Evolutionary conservation across 2,888 invertebrate species (phyloP).

Genomic region (Trichogramma evanescens): DNA sequence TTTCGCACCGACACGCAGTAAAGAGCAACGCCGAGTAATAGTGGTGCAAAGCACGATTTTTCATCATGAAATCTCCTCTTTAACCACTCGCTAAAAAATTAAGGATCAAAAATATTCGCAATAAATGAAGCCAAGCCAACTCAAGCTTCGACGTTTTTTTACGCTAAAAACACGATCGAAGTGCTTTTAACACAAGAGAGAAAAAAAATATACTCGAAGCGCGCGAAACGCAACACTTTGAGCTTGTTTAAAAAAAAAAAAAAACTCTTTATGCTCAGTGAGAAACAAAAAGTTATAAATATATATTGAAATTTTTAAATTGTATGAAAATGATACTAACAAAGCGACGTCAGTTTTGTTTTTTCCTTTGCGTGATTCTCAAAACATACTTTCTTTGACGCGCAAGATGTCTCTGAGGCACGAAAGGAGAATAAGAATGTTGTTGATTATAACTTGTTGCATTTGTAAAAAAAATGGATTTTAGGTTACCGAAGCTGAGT

Average conservation of each 20-base stretch:
- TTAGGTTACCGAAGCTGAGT: conserved; percentile 19
- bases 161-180: conserved; percentile 4
- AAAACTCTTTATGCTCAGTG: not conserved
- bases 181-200: conserved; percentile 1
- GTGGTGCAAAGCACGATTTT: conserved; percentile 9
- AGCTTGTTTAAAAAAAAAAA: not conserved
- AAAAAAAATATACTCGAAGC: not conserved
- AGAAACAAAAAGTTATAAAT: not conserved
- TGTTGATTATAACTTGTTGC: conserved; percentile 17
- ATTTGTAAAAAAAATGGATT: conserved; percentile 18
- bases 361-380: conserved; percentile 7
- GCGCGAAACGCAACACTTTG: conserved; percentile 3
- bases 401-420: not conserved
- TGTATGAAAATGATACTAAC: conserved; percentile 16
- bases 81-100: conserved; percentile 9
- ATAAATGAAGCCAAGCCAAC: conserved; percentile 8
- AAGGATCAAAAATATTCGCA: conserved; percentile 2
- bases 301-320: conserved; percentile 18
- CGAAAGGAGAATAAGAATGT: not conserved
- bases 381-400: conserved; percentile 1
- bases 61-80: conserved; percentile 8
- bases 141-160: conserved; percentile 15
- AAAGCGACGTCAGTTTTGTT: conserved; percentile 14
- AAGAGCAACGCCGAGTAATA: conserved; percentile 14
- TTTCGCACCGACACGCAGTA: conserved; percentile 38